These are phyloP conservation scores for Pollenia amentaria DNA, from an alignment of 2,888 invertebrate genomes.

Conservation along the genomic window DNA sequence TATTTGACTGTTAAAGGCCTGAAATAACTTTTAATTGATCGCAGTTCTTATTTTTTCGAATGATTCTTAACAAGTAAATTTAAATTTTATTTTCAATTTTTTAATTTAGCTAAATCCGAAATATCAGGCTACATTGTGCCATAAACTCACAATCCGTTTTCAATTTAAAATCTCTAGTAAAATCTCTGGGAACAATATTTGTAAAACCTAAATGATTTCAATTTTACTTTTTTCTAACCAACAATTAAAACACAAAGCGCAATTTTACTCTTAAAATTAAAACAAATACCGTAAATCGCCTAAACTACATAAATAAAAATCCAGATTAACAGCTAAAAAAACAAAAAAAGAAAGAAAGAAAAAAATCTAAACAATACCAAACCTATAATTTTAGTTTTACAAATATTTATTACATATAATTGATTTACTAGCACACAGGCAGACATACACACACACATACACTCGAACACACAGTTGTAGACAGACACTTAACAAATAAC, in stretches of 20 bases:
- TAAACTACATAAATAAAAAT: constrained; percentile 3
- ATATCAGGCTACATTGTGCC: background rate
- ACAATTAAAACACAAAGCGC: constrained; percentile 11
- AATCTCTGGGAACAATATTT: background rate
- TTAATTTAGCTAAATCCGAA: background rate
- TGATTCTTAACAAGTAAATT: no score
- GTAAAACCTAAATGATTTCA: background rate
- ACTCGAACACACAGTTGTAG: background rate
- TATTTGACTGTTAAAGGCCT: no score
- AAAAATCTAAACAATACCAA: background rate
- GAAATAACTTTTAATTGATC: no score
- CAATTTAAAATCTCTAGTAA: background rate
- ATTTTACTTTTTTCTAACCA: background rate
- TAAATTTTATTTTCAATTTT: background rate
- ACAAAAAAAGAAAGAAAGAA: constrained; percentile 16
- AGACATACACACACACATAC: background rate
- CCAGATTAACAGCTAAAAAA: constrained; percentile 14
- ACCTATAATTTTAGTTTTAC: constrained; percentile 49
- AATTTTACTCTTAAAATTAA: background rate
- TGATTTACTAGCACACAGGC: constrained; percentile 29
- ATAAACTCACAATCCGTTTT: background rate
- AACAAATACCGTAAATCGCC: background rate
- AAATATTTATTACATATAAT: constrained; percentile 59
- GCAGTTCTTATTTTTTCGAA: no score
- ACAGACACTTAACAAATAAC: constrained; percentile 53